Percentiles rank a stretch among this genome's conserved stretches.
Conservation (phyloP, 2,113 vertebrate genomes). For the Tetraodon nigroviridis region DNA sequence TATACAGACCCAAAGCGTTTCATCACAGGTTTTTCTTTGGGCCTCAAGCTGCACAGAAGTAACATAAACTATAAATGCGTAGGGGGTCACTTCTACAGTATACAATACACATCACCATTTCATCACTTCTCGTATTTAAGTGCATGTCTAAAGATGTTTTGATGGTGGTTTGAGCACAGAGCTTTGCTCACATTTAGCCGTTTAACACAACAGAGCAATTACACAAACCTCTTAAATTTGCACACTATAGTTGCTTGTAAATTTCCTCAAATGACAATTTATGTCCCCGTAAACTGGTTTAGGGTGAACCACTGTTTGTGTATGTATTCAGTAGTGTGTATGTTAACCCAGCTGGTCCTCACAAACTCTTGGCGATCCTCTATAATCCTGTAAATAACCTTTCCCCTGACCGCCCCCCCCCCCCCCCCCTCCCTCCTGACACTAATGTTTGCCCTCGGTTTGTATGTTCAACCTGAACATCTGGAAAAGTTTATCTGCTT, state of each 20-base stretch:
- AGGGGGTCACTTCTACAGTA: too few relatives aligned
- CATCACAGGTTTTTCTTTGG: slow-evolving; percentile 10
- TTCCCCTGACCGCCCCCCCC: slow-evolving; percentile 26
- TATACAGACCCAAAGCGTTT: slow-evolving; percentile 42
- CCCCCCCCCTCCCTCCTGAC: slow-evolving; percentile 28
- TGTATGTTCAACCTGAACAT: slow-evolving; percentile 66
- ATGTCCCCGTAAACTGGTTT: slow-evolving; percentile 50
- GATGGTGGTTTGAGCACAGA: background rate
- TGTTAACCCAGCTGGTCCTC: slow-evolving; percentile 43
- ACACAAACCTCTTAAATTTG: background rate
- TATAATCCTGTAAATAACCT: slow-evolving; percentile 61
- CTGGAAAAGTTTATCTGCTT: slow-evolving; percentile 69
- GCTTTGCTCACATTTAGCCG: slow-evolving; percentile 2
- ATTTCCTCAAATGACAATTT: slow-evolving; percentile 33
- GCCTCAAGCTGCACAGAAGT: background rate
- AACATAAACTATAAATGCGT: background rate
- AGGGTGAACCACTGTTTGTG: slow-evolving; percentile 43
- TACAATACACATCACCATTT: too few relatives aligned
- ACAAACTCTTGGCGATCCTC: slow-evolving; percentile 44
- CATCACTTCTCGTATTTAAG: too few relatives aligned
- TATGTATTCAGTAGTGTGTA: slow-evolving; percentile 14
- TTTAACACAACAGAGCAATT: slow-evolving; percentile 8
- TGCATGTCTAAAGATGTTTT: too few relatives aligned
- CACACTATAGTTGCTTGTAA: slow-evolving; percentile 23
- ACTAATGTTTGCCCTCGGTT: slow-evolving; percentile 49